Evolutionary conservation across 2,113 vertebrate genomes (phyloP).

Genomic region (Oryzias celebensis): DNA sequence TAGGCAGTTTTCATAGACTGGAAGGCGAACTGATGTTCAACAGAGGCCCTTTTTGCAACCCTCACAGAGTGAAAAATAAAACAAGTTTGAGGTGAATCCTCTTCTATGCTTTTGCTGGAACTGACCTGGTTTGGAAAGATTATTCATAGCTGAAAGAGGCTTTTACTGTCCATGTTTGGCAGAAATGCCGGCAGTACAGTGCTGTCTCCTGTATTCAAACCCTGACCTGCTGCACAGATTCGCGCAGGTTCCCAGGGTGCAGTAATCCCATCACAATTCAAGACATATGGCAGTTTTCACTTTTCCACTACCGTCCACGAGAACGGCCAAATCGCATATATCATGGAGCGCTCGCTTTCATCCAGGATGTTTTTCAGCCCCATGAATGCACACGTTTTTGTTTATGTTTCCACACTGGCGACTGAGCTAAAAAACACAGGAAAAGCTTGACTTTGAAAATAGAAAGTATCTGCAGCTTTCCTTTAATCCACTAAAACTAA

Average conservation of each 20-base stretch:
- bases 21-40: slow-evolving; percentile 6
- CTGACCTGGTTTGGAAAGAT: background rate
- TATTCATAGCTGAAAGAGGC: too few species aligned
- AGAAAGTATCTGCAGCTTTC: background rate
- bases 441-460: background rate
- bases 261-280: slow-evolving; percentile 19
- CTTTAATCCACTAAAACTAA: background rate
- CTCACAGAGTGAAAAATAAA: background rate
- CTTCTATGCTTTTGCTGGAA: background rate
- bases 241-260: slow-evolving; percentile 7
- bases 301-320: slow-evolving; percentile 30
- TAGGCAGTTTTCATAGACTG: slow-evolving; percentile 14
- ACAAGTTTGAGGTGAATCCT: background rate
- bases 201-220: background rate
- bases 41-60: slow-evolving; percentile 11
- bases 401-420: slow-evolving; percentile 11
- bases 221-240: slow-evolving; percentile 7
- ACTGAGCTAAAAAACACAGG: background rate
- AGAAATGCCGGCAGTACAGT: background rate
- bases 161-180: too few species aligned
- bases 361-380: slow-evolving; percentile 7
- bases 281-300: slow-evolving; percentile 25
- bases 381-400: slow-evolving; percentile 19
- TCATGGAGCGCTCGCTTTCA: slow-evolving; percentile 26
- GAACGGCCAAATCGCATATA: slow-evolving; percentile 31